Evolutionary conservation across 2,797 vertebrate species (phyloP), one percentile per base, ranked within the genome.

Genomic region (Bucorvus abyssinicus): DNA sequence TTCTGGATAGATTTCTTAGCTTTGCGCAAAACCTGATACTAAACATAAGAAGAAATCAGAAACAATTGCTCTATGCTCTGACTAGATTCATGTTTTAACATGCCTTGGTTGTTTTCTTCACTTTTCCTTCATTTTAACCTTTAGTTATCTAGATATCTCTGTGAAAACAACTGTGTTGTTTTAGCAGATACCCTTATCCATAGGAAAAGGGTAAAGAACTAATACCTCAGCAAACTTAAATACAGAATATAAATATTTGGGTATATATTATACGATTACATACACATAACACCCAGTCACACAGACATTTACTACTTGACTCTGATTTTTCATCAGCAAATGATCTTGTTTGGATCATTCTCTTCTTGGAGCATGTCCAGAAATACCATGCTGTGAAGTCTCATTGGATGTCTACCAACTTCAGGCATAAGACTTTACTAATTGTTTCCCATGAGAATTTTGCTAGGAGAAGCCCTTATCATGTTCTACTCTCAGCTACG

Each of bases 11-110:
- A 97, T 82, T 81, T 97, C 97, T 98, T 98, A 63, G 98, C 96
- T 75, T 97, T 98, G 89, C 93, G 97, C 93, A 99, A 95, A 93
- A 98, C 97, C 96, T 98, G 98, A 97, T 98, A 98, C 98, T 99
- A 97, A 95, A 96, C 81, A 97, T 50, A 97, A 96, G 96, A 95
- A 97, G 49, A 93, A 70, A 76, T 89, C 79, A 96, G 86, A 96
- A 74, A 36, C 29, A 56, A 80, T 60, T 88, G 77, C 38, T 80
- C 38, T 40, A 49, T 56, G 56, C 84, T 91, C 70, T 76, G 79
- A 68, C 32, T 56, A 76, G 49, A 91, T 64, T 68, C 6, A 42
- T 26, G 59, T 81, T 94, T 83, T 84, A 95, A 89, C 64, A 78
- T n/a, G 71, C 30, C 63, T 82, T 71, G 2, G 3, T 55, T 84